A percentile compares a stretch with the other conserved stretches of the same genome.
phyloP scores from a whole-genome alignment of 2,888 invertebrate species.

The Silvanus unidentatus region DNA sequence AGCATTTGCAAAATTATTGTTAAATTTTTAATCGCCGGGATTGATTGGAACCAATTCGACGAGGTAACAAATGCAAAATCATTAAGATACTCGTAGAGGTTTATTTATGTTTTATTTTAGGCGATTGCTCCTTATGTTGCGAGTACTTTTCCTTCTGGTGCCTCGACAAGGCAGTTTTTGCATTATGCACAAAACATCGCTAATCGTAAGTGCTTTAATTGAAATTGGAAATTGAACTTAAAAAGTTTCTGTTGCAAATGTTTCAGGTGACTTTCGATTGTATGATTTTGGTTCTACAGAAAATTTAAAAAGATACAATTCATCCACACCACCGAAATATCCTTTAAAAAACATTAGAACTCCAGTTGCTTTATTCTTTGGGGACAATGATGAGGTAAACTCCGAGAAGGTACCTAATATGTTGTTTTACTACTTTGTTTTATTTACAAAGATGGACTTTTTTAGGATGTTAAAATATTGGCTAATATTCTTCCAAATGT shows the following conservation, averaged over 20 bases:
- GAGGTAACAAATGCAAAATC: not conserved
- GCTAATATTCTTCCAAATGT: constrained; percentile 12
- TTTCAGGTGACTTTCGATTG: constrained; percentile 47
- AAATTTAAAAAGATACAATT: constrained; percentile 34
- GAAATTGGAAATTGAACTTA: no score
- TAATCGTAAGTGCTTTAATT: constrained; percentile 35
- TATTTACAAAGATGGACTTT: not conserved
- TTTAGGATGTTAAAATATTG: constrained; percentile 14
- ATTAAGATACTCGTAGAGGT: not conserved
- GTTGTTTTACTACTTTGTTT: not conserved
- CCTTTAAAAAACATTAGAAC: constrained; percentile 39
- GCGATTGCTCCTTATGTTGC: constrained; percentile 63
- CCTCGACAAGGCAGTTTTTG: constrained; percentile 59
- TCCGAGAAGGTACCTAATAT: constrained; percentile 33
- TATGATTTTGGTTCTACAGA: constrained; percentile 50
- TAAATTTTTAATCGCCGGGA: constrained; percentile 54
- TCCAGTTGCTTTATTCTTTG: constrained; percentile 46
- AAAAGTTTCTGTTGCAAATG: no score
- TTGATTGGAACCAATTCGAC: constrained; percentile 43
- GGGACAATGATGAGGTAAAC: constrained; percentile 48
- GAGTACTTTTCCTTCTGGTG: constrained; percentile 64
- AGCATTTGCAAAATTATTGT: constrained; percentile 53
- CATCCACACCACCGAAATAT: constrained; percentile 42
- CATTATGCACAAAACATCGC: constrained; percentile 63
- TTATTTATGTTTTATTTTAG: constrained; percentile 40